Evolutionary conservation across 2,797 vertebrate genomes (phyloP), one percentile per base, ranked within the genome.

Genomic region (Bovichtus diacanthus): DNA sequence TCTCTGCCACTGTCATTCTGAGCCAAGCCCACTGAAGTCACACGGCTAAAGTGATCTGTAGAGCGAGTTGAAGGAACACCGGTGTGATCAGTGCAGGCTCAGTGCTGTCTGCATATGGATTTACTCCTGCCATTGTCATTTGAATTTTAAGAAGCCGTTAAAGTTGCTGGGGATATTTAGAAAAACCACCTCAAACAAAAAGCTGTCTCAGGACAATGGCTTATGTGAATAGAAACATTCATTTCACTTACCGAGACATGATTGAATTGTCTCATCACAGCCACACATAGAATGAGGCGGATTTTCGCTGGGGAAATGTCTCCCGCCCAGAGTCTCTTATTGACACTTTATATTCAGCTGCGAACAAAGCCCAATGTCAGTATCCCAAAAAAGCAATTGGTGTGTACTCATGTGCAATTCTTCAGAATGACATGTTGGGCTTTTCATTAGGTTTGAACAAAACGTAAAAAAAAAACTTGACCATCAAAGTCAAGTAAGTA

Each of bases 151-250:
- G 61, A 78, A 78, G 78, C 71, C 29, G 47, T 80, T 88, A 76
- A 65, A 69, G 8, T 88, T 80, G 44, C 66, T 43, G 46, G 8
- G 9, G 71, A 86, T 89, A 73, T 91, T 90, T 84, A 84, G 55
- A 83, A n/a, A 86, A 80, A 74, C 56, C 71, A 29, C 64, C 78
- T 25, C 46, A 38, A 67, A 77, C 76, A 77, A 81, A 51, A 80
- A 16, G 34, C 54, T 66, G 64, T 4, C 76, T 74, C 9, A 31
- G 39, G 70, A 65, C 75, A 82, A 87, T 68, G 58, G 50, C 78
- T 70, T 19, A 25, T 72, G 80, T 85, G 27, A 90, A 85, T 73
- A 75, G 56, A 85, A 62, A 75, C 51, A 50, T 85, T 79, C 3
- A 82, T 81, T 87, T 86, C 41, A 49, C 23, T 76, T 36, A 16